These are phyloP conservation scores for Ornithorhynchus anatinus DNA, from an alignment of 2,113 vertebrate species.

Conservation along the genomic window DNA sequence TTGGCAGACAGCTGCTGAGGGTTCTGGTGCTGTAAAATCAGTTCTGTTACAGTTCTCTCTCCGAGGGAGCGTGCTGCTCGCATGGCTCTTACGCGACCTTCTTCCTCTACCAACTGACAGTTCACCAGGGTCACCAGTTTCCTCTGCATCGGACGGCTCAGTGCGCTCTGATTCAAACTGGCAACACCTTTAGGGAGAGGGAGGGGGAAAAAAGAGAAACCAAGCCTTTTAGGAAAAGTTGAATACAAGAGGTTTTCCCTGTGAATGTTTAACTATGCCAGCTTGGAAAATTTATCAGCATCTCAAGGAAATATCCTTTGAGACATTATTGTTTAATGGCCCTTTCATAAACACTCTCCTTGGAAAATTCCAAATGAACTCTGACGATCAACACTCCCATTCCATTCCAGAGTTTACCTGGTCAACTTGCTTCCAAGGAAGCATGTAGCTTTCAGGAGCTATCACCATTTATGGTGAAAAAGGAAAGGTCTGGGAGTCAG, in stretches of 20 bases:
- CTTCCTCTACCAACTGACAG: constrained; percentile 95
- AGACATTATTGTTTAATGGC: too few species aligned
- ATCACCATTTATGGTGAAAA: too few species aligned
- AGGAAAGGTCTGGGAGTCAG: too few species aligned
- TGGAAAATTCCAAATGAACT: constrained; percentile 2
- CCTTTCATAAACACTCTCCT: too few species aligned
- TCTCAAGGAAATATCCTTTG: too few species aligned
- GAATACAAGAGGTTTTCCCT: constrained; percentile 18
- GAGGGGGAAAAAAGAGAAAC: constrained; percentile 14
- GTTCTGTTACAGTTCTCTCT: constrained; percentile 79
- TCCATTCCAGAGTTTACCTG: constrained; percentile 11
- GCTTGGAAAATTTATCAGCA: too few species aligned
- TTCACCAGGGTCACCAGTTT: constrained; percentile 95
- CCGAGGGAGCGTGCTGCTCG: constrained; percentile 85
- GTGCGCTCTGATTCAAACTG: constrained; percentile 84
- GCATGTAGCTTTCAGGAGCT: not conserved
- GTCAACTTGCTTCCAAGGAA: not conserved
- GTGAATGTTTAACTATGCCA: too few species aligned
- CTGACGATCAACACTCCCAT: not conserved
- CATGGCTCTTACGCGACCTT: constrained; percentile 90
- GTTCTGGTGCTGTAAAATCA: constrained; percentile 82
- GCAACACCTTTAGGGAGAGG: constrained; percentile 75
- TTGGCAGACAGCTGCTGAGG: constrained; percentile 84
- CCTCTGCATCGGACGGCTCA: constrained; percentile 96
- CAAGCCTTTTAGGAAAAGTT: not conserved